Conservation (phyloP, 2,113 vertebrate genomes). For the Sarotherodon lohbergeri region DNA sequence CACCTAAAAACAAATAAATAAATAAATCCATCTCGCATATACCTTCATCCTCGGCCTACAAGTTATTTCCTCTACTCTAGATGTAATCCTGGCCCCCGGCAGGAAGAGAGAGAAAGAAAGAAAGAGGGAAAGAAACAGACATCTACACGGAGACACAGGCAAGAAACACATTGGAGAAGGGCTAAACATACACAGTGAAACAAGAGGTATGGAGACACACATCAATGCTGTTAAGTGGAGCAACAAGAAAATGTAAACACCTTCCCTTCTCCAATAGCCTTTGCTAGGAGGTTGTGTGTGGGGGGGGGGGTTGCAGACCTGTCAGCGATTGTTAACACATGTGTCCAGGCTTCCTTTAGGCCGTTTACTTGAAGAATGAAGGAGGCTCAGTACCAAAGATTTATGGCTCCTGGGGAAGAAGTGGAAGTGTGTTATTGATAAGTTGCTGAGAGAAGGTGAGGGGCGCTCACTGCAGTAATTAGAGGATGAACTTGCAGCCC, state of each 20-base stretch:
- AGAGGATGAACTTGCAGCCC: conserved; percentile 68
- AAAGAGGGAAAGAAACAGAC: background rate
- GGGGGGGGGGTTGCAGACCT: conserved; percentile 21
- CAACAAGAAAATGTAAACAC: conserved; percentile 50
- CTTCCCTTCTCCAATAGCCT: conserved; percentile 45
- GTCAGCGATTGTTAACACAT: conserved; percentile 67
- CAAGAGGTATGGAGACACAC: background rate
- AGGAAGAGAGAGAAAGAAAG: background rate
- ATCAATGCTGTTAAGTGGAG: conserved; percentile 18
- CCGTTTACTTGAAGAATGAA: conserved; percentile 54
- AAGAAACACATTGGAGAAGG: background rate
- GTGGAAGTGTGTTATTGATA: conserved; percentile 78
- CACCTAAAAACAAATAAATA: background rate
- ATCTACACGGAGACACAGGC: background rate
- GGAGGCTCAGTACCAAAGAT: conserved; percentile 64
- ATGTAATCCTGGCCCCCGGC: conserved; percentile 42
- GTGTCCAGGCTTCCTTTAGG: conserved; percentile 64
- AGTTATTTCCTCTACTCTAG: conserved; percentile 47
- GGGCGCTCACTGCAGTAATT: conserved; percentile 68
- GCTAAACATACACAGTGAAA: background rate
- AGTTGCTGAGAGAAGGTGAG: conserved; percentile 64
- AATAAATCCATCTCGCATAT: conserved; percentile 39
- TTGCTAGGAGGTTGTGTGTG: background rate
- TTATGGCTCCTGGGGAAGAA: conserved; percentile 70
- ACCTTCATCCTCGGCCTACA: conserved; percentile 48